These are phyloP conservation scores for Beris chalybata DNA, from an alignment of 2,888 invertebrate species.

Conservation along the genomic window DNA sequence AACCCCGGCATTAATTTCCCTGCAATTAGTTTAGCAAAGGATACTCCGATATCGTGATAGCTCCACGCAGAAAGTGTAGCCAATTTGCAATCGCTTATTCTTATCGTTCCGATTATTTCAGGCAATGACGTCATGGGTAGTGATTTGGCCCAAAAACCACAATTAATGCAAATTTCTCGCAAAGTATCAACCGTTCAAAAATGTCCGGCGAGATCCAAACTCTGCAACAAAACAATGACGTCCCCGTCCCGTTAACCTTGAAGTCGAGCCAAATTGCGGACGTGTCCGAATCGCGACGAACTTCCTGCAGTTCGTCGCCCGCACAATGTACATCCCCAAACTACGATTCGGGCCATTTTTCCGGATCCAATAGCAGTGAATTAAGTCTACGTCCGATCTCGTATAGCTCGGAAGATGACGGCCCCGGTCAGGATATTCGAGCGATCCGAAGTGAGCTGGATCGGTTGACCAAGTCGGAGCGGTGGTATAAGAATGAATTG, in stretches of 20 bases:
- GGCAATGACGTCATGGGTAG: conserved; percentile 27
- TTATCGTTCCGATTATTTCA: background rate
- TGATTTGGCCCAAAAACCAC: conserved; percentile 18
- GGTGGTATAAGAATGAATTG: conserved; percentile 53
- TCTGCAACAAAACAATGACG: background rate
- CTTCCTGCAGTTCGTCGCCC: conserved; percentile 22
- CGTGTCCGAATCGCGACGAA: background rate
- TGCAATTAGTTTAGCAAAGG: too few species aligned
- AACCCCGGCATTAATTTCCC: too few species aligned
- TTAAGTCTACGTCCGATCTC: conserved; percentile 14
- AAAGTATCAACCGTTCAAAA: background rate
- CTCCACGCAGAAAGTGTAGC: too few species aligned
- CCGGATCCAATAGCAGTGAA: conserved; percentile 43
- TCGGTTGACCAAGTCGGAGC: conserved; percentile 51
- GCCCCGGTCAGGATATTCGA: background rate
- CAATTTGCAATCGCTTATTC: too few species aligned
- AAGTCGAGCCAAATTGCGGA: background rate
- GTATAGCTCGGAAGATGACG: conserved; percentile 20
- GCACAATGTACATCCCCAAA: conserved; percentile 34
- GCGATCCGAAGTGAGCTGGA: conserved; percentile 48
- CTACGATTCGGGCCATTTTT: conserved; percentile 46
- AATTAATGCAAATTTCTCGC: conserved; percentile 15
- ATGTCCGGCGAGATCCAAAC: background rate
- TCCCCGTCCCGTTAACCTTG: background rate
- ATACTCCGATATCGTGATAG: too few species aligned